Conservation (phyloP, 2,888 invertebrate genomes). For the Anoncus sp. region DNA sequence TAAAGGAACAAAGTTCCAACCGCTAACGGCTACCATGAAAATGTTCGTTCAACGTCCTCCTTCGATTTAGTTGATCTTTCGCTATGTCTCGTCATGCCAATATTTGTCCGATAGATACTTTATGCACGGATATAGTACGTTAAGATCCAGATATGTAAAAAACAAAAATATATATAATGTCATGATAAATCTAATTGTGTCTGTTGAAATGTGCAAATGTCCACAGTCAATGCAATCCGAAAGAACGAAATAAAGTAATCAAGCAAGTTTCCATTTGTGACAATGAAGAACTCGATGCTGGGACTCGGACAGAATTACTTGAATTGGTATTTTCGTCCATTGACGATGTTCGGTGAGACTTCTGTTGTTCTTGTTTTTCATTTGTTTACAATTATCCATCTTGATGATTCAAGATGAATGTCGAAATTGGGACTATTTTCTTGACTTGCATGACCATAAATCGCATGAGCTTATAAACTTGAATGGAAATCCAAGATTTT, state of each 20-base stretch:
- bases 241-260: background rate
- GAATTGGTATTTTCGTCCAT: conserved; percentile 46
- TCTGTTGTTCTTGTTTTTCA: background rate
- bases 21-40: background rate
- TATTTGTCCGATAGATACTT: background rate
- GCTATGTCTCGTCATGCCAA: background rate
- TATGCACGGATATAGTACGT: no score
- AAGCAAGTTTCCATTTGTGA: background rate
- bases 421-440: no score
- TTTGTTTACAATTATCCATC: background rate
- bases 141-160: no score
- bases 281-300: conserved; percentile 15
- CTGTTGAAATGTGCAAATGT: background rate
- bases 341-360: conserved; percentile 53
- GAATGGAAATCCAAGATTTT: no score
- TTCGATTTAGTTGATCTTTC: conserved; percentile 11
- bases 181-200: background rate
- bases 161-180: background rate
- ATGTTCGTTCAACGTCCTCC: background rate
- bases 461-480: no score
- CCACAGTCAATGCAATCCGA: background rate
- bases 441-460: no score
- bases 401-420: no score
- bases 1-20: conserved; percentile 16
- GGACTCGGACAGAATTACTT: conserved; percentile 47